These are phyloP conservation scores for Pygoscelis antarcticus DNA, from an alignment of 2,113 vertebrate species.

Conservation along the genomic window DNA sequence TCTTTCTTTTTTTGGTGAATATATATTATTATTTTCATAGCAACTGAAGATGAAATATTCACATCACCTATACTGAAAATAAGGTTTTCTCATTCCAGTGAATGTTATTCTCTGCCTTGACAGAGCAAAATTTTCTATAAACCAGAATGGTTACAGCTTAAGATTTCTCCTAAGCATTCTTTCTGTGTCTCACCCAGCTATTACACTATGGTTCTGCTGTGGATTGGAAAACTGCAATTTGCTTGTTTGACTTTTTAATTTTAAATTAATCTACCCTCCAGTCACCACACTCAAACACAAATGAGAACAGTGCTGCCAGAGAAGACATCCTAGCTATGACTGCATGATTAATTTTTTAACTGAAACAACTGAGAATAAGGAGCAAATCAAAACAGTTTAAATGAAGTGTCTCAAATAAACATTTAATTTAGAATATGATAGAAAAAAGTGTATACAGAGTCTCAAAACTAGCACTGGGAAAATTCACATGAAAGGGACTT, in stretches of 20 bases:
- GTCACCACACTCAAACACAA: neutral
- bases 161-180: neutral
- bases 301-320: conserved; percentile 6
- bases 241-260: conserved; percentile 27
- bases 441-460: neutral
- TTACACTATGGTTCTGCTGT: neutral
- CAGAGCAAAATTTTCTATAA: conserved; percentile 17
- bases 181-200: neutral
- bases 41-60: neutral
- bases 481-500: conserved; percentile 1
- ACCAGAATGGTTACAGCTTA: neutral
- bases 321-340: conserved; percentile 10
- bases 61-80: neutral
- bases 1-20: neutral
- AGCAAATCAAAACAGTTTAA: conserved; percentile 66
- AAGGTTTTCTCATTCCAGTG: neutral
- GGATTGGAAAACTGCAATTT: conserved; percentile 13
- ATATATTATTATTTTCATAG: neutral
- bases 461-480: conserved; percentile 38
- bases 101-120: neutral
- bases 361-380: conserved; percentile 38
- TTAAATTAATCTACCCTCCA: neutral
- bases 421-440: conserved; percentile 62
- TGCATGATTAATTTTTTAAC: conserved; percentile 52
- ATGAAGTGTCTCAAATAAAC: conserved; percentile 57